Evolutionary conservation across 2,888 invertebrate species (phyloP), one percentile per base, ranked within the genome.

Genomic region (Agrochola lota): DNA sequence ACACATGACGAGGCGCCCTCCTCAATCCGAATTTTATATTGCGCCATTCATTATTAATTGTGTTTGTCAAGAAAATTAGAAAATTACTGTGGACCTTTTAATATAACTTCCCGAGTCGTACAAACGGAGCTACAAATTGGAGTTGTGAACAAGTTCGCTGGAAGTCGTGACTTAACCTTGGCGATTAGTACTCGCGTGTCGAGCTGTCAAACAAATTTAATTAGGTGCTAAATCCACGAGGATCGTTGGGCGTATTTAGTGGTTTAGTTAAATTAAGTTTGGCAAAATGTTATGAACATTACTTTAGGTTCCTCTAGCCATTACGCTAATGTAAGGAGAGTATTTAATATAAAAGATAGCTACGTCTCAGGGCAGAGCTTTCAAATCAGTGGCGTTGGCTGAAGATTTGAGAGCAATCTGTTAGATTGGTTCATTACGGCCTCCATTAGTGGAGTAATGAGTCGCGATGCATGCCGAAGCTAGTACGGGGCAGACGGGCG

Each of bases 31-130:
- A 96, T 96, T 96, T 96, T 96, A 96, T 96, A 96, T 95, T 93
- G 94, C 94, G 92, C 91, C 93, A 95, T 95, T 95, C 94, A 94
- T 96, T 95, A 95, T 95, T 95, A 95, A 95, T 95, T 94, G 93
- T 95, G 95, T 96, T 96, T 96, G 95, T 95, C 93, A 94, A 95
- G 95, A 95, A 96, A 95, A 96, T 96, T 95, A 95, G 95, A 95
- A 96, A 95, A 96, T 96, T 95, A 95, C 95, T 95, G 94, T 96
- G 95, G 95, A 94, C 95, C 95, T 96, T 96, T 97, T 97, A 96
- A 97, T 96, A 97, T 97, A 96, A 97, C 94, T 95, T 95, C 93
- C 91, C 91, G 91, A 94, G 92, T 93, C 92, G 91, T 92, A 94
- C 94, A 93, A 94, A 93, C 92, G 94, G 91, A 92, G 93, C 92